Conservation (phyloP, 2,888 invertebrate species). For the Pseudococcus viburni region DNA sequence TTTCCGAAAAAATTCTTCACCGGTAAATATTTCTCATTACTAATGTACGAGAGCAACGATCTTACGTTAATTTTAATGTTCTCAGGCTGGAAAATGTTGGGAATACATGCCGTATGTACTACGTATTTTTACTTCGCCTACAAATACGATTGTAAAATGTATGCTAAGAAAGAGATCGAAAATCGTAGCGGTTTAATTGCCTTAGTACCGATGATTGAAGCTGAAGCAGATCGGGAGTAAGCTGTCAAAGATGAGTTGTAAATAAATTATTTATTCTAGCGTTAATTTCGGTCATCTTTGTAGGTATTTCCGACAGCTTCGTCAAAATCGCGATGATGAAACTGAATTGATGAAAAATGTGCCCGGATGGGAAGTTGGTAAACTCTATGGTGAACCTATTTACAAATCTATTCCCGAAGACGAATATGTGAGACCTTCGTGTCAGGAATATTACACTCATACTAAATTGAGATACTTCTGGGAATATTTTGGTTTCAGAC, state of each 20-base stretch:
- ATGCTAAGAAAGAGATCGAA: constrained; percentile 75
- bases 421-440: constrained; percentile 77
- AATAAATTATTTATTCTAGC: constrained; percentile 1
- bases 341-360: constrained; percentile 90
- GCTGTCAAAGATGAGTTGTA: constrained; percentile 68
- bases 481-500: constrained; percentile 38
- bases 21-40: constrained; percentile 73
- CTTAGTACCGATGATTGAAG: constrained; percentile 82
- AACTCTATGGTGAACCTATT: constrained; percentile 87
- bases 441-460: constrained; percentile 83
- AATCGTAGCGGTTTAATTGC: constrained; percentile 84
- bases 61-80: background rate
- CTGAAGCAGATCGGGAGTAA: constrained; percentile 88
- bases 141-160: background rate
- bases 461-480: constrained; percentile 68
- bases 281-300: constrained; percentile 68
- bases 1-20: constrained; percentile 82
- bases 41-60: background rate
- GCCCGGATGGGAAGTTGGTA: constrained; percentile 92
- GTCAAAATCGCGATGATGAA: constrained; percentile 87
- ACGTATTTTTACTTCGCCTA: constrained; percentile 1
- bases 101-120: background rate
- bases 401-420: constrained; percentile 81
- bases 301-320: constrained; percentile 81
- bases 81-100: background rate